A percentile compares a stretch with the other conserved stretches of the same genome.
These are phyloP conservation scores for Dicyrtomina minuta DNA, from an alignment of 2,888 invertebrate genomes.

Conservation along the genomic window DNA sequence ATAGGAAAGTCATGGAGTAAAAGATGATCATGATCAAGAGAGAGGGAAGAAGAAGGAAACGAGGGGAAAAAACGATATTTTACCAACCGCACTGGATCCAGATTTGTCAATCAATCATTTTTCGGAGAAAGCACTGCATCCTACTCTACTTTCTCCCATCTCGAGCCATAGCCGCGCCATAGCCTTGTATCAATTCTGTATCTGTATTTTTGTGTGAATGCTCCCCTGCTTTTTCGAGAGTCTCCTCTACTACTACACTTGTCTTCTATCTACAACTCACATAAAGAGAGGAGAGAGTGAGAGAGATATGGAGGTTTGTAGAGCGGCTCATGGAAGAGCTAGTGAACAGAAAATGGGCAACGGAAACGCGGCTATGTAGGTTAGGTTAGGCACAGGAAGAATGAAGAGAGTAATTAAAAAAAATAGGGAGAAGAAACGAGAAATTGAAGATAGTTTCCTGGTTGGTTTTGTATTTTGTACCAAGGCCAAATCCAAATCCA, in stretches of 20 bases:
- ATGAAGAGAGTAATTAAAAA: not conserved
- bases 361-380: not conserved
- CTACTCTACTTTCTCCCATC: not conserved
- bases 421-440: too few species aligned
- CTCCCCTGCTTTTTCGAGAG: not conserved
- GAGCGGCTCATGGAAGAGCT: too few species aligned
- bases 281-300: not conserved
- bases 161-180: too few species aligned
- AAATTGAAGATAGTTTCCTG: too few species aligned
- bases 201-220: not conserved
- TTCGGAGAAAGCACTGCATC: conserved; percentile 13
- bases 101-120: conserved; percentile 31
- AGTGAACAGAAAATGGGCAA: too few species aligned
- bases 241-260: too few species aligned
- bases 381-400: not conserved
- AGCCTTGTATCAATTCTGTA: not conserved
- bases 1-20: not conserved
- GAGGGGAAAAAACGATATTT: conserved; percentile 16
- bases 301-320: not conserved
- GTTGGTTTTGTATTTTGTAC: too few species aligned
- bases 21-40: not conserved
- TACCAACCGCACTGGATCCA: conserved; percentile 12
- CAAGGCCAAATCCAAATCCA: too few species aligned
- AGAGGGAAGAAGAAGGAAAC: not conserved
- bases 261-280: too few species aligned